Percentiles rank a stretch among this genome's conserved stretches.
phyloP scores from a whole-genome alignment of 2,797 vertebrate genomes.

The Poeciliopsis paucimaculata region DNA sequence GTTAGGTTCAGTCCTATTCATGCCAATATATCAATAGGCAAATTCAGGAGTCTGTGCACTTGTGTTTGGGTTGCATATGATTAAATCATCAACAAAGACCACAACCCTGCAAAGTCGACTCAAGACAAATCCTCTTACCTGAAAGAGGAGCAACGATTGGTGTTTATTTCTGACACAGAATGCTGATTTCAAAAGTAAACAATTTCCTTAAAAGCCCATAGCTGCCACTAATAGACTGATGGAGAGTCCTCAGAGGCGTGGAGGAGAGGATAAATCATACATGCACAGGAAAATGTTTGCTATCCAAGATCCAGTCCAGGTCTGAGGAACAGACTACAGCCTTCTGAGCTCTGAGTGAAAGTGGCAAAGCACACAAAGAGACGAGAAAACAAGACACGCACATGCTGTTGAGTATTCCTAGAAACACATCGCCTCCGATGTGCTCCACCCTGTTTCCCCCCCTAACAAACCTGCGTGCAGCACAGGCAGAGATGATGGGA shows the following conservation, averaged over 20 bases:
- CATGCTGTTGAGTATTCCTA: not conserved
- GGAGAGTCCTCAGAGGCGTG: conserved; percentile 3
- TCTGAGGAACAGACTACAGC: not conserved
- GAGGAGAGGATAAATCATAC: conserved; percentile 14
- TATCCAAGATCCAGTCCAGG: not conserved
- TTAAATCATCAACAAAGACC: not conserved
- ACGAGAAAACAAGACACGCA: conserved; percentile 10
- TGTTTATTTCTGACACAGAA: not conserved
- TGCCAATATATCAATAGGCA: not conserved
- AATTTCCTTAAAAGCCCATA: conserved; percentile 5
- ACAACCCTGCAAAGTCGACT: not conserved
- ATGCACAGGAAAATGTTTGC: conserved; percentile 3
- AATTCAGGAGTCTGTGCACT: not conserved
- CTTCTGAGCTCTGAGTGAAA: not conserved
- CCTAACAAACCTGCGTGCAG: conserved; percentile 43
- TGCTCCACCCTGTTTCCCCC: conserved; percentile 73
- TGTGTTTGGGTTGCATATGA: not conserved
- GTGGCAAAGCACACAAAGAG: conserved; percentile 9
- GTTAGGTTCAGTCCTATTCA: not conserved
- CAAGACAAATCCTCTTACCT: conserved; percentile 21
- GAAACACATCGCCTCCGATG: conserved; percentile 38
- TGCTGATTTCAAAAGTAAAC: not conserved
- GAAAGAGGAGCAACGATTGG: not conserved
- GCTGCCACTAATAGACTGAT: conserved; percentile 21
- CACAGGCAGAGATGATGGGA: conserved; percentile 18